Conservation (phyloP, 2,113 vertebrate species). For the Syngnathus scovelli region DNA sequence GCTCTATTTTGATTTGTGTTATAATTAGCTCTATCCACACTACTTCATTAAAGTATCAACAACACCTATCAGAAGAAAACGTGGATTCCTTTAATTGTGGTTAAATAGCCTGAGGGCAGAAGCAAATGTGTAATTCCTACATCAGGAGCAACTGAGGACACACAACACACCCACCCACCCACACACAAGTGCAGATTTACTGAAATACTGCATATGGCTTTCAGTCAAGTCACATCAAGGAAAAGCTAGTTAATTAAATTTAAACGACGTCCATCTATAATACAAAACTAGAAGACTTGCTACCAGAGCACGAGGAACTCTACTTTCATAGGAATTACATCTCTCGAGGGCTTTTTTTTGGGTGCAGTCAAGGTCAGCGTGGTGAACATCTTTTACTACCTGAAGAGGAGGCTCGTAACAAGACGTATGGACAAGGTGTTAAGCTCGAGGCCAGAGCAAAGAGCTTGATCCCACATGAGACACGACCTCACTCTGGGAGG, state of each 20-base stretch:
- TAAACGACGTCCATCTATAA: background rate
- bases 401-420: conserved; percentile 20
- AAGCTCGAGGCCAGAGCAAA: conserved; percentile 46
- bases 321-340: background rate
- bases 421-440: conserved; percentile 41
- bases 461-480: conserved; percentile 56
- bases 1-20: background rate
- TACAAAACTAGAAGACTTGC: background rate
- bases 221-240: background rate
- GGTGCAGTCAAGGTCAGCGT: conserved; percentile 37
- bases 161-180: background rate
- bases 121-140: background rate
- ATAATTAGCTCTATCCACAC: too few relatives aligned
- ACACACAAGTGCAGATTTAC: background rate
- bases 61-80: background rate
- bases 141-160: conserved; percentile 6
- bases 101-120: background rate
- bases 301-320: too few relatives aligned
- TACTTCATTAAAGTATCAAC: too few relatives aligned
- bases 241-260: background rate
- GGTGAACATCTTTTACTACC: conserved; percentile 43
- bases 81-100: background rate
- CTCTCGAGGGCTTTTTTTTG: conserved; percentile 6
- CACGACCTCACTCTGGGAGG: conserved; percentile 44
- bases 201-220: background rate